Evolutionary conservation across 1,140 invertebrate species (phyloP).

Genomic region (Tetragonula clypearis): DNA sequence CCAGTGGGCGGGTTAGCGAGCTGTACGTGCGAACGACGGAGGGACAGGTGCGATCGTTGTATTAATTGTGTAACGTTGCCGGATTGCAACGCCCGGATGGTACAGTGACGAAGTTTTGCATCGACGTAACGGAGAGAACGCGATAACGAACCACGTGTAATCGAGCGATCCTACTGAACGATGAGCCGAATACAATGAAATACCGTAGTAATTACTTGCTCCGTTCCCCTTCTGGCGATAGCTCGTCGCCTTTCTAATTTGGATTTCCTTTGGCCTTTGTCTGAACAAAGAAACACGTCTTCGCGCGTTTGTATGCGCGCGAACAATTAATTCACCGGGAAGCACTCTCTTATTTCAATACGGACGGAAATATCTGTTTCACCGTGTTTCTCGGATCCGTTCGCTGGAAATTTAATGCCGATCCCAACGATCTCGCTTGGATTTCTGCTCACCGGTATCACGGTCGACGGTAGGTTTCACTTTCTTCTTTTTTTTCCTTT

Average conservation of each 20-base stretch:
- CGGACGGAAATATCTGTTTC: neutral
- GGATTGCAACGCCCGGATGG: neutral
- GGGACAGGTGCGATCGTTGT: neutral
- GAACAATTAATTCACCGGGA: neutral
- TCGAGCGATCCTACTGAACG: constrained; percentile 25
- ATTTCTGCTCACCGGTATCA: neutral
- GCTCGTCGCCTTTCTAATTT: constrained; percentile 28
- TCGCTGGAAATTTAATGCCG: neutral
- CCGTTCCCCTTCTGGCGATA: neutral
- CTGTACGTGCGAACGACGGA: neutral
- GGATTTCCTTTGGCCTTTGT: constrained; percentile 1
- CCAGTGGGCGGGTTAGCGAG: neutral
- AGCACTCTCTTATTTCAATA: neutral
- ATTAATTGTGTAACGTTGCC: constrained; percentile 16
- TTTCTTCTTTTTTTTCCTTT: neutral
- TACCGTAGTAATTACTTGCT: constrained; percentile 18
- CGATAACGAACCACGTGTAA: constrained; percentile 41
- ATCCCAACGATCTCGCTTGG: neutral
- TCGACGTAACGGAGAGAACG: neutral
- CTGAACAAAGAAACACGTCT: neutral
- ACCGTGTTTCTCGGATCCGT: neutral
- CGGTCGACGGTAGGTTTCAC: neutral
- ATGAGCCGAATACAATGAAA: constrained; percentile 19
- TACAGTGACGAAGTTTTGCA: constrained; percentile 6
- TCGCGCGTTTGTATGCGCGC: neutral